A percentile compares a stretch with the other conserved stretches of the same genome.
Conservation (phyloP, 2,888 invertebrate species). For the Eilema griseolum region DNA sequence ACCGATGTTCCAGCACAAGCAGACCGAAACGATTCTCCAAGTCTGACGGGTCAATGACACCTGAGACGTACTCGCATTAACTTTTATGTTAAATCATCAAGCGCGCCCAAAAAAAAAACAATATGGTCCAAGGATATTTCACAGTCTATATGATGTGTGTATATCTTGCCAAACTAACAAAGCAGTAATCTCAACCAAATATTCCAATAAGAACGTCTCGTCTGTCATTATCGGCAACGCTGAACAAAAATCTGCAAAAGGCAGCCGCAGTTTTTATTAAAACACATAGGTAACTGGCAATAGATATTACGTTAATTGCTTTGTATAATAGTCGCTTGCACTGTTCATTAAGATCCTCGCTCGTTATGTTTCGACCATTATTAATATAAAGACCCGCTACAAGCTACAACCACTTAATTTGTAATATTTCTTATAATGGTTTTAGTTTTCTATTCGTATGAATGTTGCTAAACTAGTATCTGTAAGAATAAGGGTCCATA, state of each 20-base stretch:
- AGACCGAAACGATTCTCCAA: constrained; percentile 74
- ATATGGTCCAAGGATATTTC: constrained; percentile 44
- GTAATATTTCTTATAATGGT: constrained; percentile 22
- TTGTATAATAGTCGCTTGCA: constrained; percentile 37
- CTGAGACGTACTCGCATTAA: constrained; percentile 57
- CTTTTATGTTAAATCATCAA: constrained; percentile 58
- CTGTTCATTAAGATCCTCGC: constrained; percentile 46
- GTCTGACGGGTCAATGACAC: constrained; percentile 77
- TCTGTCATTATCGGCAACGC: neutral
- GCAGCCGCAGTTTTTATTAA: constrained; percentile 14
- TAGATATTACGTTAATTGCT: constrained; percentile 30
- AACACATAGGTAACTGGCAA: constrained; percentile 11
- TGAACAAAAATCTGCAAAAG: constrained; percentile 16
- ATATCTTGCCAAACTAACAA: neutral
- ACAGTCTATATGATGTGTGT: constrained; percentile 24
- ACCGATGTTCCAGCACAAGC: constrained; percentile 76
- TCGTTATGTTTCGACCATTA: constrained; percentile 47
- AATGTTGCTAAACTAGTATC: neutral
- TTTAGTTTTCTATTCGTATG: constrained; percentile 14
- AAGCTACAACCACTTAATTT: constrained; percentile 18
- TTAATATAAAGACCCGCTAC: constrained; percentile 35
- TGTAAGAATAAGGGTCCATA: constrained; percentile 5
- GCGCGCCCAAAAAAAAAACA: constrained; percentile 52
- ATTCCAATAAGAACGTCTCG: constrained; percentile 19
- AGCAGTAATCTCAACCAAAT: neutral